Base-by-base conservation (phyloP, 2,113 vertebrate species). In the Lycaon pictus region DNA sequence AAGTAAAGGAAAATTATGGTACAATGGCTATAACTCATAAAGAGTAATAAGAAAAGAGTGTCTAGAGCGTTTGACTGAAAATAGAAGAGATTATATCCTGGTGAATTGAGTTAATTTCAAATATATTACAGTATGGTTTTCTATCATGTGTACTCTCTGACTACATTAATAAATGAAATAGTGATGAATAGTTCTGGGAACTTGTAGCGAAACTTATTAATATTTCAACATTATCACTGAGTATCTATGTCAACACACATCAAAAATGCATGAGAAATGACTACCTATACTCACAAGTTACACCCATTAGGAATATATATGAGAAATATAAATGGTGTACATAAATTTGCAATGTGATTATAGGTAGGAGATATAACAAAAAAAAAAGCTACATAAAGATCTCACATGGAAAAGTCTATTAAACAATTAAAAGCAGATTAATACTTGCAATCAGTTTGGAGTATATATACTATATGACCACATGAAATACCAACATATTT, bases 241-340 rank as follows among this genome's bases (percentile, higher is more conserved):
- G 85, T 95, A 95, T 95, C 95, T 97, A 43, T 96, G 95, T 95
- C 93, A 98, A 92, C 92, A 95, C 56, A 96, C 48, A 95, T 97
- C 60, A 97, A 97, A 98, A 98, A 98, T 90, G 87, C 29, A 98
- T 97, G 89, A 95, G 95, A 96, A 95, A 96, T 80, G 62, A 80
- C 93, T 77, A 95, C 67, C 82, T 95, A 80, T 3, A 25, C 63
- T 93, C n/a, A 65, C 22, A 51, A 58, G 67, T 91, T 92, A 77
- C n/a, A 92, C 25, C 37, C 74, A 92, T 92, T 97, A 89, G 74
- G 87, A 89, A 93, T 81, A 94, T 62, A 72, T 69, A 60, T 90
- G 67, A 88, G 62, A 95, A 87, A 96, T 71, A 92, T 5, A 94
- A 96, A 93, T 25, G 43, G 55, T 37, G 25, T 90, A 90, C 77